A percentile compares a stretch with the other conserved stretches of the same genome.
Evolutionary conservation across 2,113 vertebrate species (phyloP).

Genomic region (Cyphomyrus plagiostoma): DNA sequence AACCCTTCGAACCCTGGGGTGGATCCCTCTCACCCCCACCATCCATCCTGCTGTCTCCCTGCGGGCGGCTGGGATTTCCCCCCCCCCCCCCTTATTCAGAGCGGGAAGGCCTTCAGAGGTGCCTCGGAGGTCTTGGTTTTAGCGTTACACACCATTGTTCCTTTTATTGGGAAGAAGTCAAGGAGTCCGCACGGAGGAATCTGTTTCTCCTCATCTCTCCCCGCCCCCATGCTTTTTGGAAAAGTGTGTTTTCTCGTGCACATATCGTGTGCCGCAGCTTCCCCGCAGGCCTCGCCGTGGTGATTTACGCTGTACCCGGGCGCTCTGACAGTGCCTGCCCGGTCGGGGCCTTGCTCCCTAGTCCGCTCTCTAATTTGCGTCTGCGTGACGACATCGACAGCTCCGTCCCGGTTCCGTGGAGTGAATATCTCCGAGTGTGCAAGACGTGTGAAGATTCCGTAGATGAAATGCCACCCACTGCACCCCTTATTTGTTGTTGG

Average conservation of each 20-base stretch:
- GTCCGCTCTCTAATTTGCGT: not conserved
- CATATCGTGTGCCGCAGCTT: not conserved
- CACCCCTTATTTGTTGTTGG: not conserved
- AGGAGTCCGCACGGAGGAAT: not conserved
- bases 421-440: not conserved
- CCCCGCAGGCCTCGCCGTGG: not conserved
- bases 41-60: not conserved
- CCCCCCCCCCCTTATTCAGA: constrained; percentile 26
- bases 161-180: constrained; percentile 20
- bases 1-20: constrained; percentile 31
- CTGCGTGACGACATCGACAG: not conserved
- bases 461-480: not conserved
- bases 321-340: too few species aligned
- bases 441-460: not conserved
- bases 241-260: constrained; percentile 3
- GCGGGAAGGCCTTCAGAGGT: constrained; percentile 18
- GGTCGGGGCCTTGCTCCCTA: not conserved
- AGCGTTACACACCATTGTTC: constrained; percentile 23
- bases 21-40: not conserved
- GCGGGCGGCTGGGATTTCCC: constrained; percentile 16
- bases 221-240: not conserved
- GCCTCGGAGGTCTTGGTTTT: constrained; percentile 18
- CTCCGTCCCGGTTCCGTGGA: not conserved
- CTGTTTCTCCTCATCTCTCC: not conserved
- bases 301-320: not conserved